Percentiles rank a stretch among this genome's conserved stretches.
Evolutionary conservation across 2,113 vertebrate species (phyloP).

Genomic region (Microtus oregoni): DNA sequence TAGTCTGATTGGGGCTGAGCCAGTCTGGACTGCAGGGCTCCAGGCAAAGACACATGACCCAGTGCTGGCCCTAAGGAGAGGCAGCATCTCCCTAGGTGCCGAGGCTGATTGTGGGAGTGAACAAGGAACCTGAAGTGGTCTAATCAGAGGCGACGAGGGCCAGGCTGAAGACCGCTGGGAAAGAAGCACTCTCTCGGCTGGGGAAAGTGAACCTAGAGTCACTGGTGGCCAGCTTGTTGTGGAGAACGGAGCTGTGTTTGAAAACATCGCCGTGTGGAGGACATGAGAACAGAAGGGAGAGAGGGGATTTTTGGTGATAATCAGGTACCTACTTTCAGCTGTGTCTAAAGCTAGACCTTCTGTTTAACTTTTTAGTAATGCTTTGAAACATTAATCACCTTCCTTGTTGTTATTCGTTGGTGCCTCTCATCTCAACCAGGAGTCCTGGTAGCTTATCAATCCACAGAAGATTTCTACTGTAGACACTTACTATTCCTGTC

Average conservation of each 20-base stretch:
- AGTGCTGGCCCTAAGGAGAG: background rate
- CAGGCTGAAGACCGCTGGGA: background rate
- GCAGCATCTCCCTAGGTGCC: background rate
- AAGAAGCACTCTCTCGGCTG: background rate
- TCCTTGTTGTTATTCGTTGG: background rate
- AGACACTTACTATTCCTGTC: background rate
- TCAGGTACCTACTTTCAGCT: background rate
- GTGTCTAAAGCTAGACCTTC: background rate
- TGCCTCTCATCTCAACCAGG: background rate
- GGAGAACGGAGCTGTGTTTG: background rate
- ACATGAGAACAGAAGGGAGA: background rate
- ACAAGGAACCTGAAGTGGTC: background rate
- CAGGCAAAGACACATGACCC: background rate
- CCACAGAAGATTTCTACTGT: no score
- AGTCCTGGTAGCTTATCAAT: no score
- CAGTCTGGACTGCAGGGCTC: background rate
- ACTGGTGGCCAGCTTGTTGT: background rate
- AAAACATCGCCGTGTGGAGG: background rate
- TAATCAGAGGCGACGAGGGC: background rate
- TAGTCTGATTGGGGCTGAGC: background rate
- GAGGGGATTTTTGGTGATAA: background rate
- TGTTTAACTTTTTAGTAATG: background rate
- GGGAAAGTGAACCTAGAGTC: background rate
- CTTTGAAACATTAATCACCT: background rate
- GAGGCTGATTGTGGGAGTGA: background rate